These are phyloP conservation scores for Tenthredo notha DNA, from an alignment of 2,888 invertebrate species.

Conservation along the genomic window DNA sequence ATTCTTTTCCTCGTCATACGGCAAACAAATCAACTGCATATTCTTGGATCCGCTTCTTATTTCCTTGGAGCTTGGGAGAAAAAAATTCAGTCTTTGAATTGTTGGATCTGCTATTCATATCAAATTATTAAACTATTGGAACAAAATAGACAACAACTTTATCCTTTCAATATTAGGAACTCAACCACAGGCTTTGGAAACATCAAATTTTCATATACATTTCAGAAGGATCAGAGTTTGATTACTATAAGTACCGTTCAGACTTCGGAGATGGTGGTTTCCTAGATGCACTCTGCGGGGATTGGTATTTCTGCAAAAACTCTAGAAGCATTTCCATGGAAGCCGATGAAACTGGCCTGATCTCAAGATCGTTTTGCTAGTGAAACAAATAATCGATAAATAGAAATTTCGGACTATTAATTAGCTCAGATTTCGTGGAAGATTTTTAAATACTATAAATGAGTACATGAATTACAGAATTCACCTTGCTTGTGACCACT, in stretches of 20 bases:
- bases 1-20: constrained; percentile 59
- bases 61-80: neutral
- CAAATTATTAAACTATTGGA: neutral
- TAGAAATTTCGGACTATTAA: neutral
- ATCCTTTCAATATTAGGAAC: neutral
- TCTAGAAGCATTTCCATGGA: constrained; percentile 64
- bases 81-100: neutral
- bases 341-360: constrained; percentile 58
- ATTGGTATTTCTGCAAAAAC: constrained; percentile 64
- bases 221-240: neutral
- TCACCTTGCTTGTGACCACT: constrained; percentile 67
- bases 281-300: constrained; percentile 54
- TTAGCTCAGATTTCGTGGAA: neutral
- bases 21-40: constrained; percentile 65
- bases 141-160: neutral
- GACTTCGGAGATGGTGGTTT: constrained; percentile 51
- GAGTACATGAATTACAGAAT: neutral
- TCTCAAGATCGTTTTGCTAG: constrained; percentile 61
- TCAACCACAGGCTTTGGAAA: neutral
- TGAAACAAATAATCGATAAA: constrained; percentile 17
- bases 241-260: constrained; percentile 47
- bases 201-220: neutral
- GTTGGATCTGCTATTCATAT: neutral
- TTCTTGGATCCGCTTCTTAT: constrained; percentile 61
- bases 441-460: neutral